Base-by-base conservation (phyloP, 1,140 invertebrate genomes). In the Drosophila gunungcola region DNA sequence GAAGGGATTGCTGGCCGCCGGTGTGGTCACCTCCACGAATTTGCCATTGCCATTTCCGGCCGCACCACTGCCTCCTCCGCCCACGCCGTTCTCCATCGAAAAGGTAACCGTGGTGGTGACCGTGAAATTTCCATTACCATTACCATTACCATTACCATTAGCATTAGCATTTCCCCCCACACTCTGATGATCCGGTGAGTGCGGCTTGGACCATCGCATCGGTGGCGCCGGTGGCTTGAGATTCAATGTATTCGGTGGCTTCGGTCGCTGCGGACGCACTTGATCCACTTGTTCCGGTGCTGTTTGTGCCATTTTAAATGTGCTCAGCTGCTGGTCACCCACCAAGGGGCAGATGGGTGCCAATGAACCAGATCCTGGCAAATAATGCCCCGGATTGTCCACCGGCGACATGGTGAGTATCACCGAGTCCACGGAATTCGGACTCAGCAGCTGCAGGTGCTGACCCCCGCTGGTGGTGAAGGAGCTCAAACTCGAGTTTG, bases 41-140 rank as follows among this genome's bases (percentile, higher is more conserved):
- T 57, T 64, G 7, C 42, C 52, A 11, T n/a, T 45, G 1, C 58
- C 58, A 10, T 38, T 58, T 0, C 32, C 39, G 0, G 25, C 48
- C 3, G 36, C n/a, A 9, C 29, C 68, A 4, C 5, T 11, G 10
- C 13, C 52, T 2, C 32, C 12, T 0, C 48, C 63, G 80, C 79
- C 93, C 29, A 32, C 29, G 63, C 94, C 96, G 21, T 79, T 90
- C 53, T 92, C 91, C 64, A 97, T 95, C 75, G 95, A 96, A 81
- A 97, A 97, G 4, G 96, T 97, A 5, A 97, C 95, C 1, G 96
- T 97, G 3, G 96, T 96, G 6, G 96, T 97, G 3, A 97, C 95
- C 3, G 95, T 97, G 85, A 97, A 96, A 85, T 96, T 96, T 85
- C 78, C 93, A 89, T 65, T 63, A 52, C 70, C 42, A 32, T 32